Evolutionary conservation across 2,113 vertebrate species (phyloP), one percentile per base, ranked within the genome.

Genomic region (Colius striatus): DNA sequence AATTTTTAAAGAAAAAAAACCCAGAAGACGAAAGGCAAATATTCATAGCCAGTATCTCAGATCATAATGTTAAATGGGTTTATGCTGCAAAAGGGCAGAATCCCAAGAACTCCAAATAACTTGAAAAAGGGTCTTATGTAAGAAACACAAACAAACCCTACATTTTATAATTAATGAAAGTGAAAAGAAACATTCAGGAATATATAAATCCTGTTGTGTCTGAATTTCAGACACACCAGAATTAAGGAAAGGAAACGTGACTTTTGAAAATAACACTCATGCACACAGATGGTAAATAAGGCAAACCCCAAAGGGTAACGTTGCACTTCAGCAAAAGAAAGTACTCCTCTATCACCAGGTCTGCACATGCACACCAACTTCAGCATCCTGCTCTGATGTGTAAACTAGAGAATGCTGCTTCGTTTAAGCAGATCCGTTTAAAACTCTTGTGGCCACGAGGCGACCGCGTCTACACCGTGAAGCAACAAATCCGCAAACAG

Each of bases 341-440:
- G 14, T 36, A 4, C 6, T 15, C 50, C 63, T 2, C n/a, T 53
- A 3, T 2, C 38, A 21, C 34, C 68, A 15, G 13, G 8, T 26
- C 63, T 15, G 29, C 55, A 2, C 0, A 21, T 0, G 23, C 20
- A 5, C 21, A 13, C 22, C 58, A 13, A 5, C 47, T 2, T 1
- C 47, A 43, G 36, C 43, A 14, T 0, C 19, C 18, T 77, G 0
- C 51, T 7, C 47, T 0, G 4, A 5, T 1, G 10, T 3, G 4
- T 5, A 11, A 38, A 16, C 18, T 2, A 13, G 13, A 32, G 8
- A 16, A 16, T 22, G 3, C 2, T 0, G 27, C 45, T 38, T 48
- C 0, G 13, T 3, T 7, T 0, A 5, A 23, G 10, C 0, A 6
- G 11, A 3, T 4, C 20, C 5, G 13, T 6, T 6, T 3, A 8